A percentile compares a stretch with the other conserved stretches of the same genome.
Conservation (phyloP, 64 coral and sea anemone species). For the Porites australiensis region DNA sequence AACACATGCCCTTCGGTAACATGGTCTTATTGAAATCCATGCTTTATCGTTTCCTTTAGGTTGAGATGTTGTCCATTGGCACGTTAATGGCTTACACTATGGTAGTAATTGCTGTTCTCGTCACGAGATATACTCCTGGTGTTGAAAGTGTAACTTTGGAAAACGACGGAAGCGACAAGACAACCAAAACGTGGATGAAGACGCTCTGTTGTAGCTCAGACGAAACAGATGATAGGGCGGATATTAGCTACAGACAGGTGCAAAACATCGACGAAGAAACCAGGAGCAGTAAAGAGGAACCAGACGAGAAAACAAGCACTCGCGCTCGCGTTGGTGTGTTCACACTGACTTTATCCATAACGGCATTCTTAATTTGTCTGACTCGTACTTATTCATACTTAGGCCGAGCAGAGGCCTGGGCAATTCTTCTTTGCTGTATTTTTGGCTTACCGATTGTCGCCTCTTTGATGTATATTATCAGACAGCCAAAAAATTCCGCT, state of each 20-base stretch:
- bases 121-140: conserved; percentile 50
- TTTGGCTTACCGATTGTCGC: conserved; percentile 49
- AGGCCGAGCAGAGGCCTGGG: conserved; percentile 14
- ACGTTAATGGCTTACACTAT: conserved; percentile 65
- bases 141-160: conserved; percentile 32
- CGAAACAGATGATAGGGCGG: not conserved
- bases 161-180: not conserved
- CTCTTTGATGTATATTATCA: conserved; percentile 38
- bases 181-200: conserved; percentile 47
- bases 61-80: conserved; percentile 76
- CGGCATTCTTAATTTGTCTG: not conserved
- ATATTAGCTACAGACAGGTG: conserved; percentile 7
- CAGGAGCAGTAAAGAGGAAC: not conserved
- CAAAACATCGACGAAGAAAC: not conserved
- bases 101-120: conserved; percentile 53
- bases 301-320: conserved; percentile 7
- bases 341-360: conserved; percentile 11
- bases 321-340: conserved; percentile 6
- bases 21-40: not conserved
- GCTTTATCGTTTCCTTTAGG: not conserved
- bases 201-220: conserved; percentile 31
- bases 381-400: conserved; percentile 24
- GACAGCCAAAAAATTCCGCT: conserved; percentile 58
- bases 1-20: no score
- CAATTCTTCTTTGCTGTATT: conserved; percentile 41